These are phyloP conservation scores for Chloroceryle inda DNA, from an alignment of 2,797 vertebrate species.

Conservation along the genomic window DNA sequence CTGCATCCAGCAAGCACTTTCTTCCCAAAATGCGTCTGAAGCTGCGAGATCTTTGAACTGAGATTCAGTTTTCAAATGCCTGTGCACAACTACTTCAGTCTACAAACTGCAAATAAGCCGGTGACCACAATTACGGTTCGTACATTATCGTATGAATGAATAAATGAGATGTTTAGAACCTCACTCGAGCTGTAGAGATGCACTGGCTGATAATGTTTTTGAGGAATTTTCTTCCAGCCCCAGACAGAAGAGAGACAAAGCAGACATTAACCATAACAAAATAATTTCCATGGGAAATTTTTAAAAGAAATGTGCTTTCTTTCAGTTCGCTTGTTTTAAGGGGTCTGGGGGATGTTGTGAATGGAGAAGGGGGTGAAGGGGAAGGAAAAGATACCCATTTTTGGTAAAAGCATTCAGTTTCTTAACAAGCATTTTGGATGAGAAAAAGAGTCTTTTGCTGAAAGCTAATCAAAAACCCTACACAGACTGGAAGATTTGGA, in stretches of 20 bases:
- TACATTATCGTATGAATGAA: not conserved
- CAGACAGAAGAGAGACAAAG: conserved; percentile 27
- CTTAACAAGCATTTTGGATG: conserved; percentile 43
- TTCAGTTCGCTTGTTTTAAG: conserved; percentile 20
- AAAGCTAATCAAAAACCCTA: conserved; percentile 48
- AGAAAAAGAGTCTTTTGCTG: conserved; percentile 12
- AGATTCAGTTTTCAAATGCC: not conserved
- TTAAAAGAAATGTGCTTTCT: conserved; percentile 1
- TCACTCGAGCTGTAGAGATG: conserved; percentile 24
- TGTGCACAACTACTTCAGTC: not conserved
- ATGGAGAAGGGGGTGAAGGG: not conserved
- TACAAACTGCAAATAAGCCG: not conserved
- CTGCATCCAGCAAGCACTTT: not conserved
- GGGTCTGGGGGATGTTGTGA: not conserved
- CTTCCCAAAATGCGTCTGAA: not conserved
- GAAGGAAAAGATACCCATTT: conserved; percentile 63
- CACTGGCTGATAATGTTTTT: conserved; percentile 1
- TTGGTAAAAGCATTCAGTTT: conserved; percentile 58
- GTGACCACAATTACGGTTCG: not conserved
- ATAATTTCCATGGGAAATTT: conserved; percentile 47
- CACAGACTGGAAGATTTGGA: conserved; percentile 1
- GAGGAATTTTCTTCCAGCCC: conserved; percentile 20
- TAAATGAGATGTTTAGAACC: conserved; percentile 45
- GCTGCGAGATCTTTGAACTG: not conserved
- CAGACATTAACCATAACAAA: conserved; percentile 51